A percentile compares a stretch with the other conserved stretches of the same genome.
Evolutionary conservation across 1,140 invertebrate genomes (phyloP).

Genomic region (Brachionus manjavacas): DNA sequence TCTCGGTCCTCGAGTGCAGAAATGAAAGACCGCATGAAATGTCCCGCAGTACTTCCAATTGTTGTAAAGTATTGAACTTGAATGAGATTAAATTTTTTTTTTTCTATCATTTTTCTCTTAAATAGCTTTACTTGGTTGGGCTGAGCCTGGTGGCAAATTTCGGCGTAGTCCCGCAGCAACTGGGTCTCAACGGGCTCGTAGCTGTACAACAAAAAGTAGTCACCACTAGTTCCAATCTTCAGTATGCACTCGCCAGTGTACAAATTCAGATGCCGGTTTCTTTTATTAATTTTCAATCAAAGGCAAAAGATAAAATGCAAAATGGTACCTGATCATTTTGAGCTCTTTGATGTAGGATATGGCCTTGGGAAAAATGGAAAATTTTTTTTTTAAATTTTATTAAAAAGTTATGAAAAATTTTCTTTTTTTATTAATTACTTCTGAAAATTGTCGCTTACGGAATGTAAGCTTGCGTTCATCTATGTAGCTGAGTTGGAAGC

Average conservation of each 20-base stretch:
- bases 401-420: neutral
- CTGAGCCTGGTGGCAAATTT: neutral
- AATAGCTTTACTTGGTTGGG: conserved; percentile 16
- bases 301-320: no score
- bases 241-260: conserved; percentile 22
- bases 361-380: neutral
- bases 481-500: conserved; percentile 26
- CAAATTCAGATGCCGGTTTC: conserved; percentile 29
- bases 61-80: neutral
- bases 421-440: conserved; percentile 4
- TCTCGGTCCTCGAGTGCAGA: neutral
- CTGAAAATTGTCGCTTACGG: neutral
- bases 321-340: conserved; percentile 32
- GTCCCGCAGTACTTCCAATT: conserved; percentile 15
- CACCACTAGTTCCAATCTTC: neutral
- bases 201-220: neutral
- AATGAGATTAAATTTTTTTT: neutral
- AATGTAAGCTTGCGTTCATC: conserved; percentile 34
- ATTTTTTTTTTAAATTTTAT: no score
- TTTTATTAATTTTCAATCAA: neutral
- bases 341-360: conserved; percentile 9
- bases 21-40: conserved; percentile 23
- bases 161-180: neutral
- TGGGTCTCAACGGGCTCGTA: conserved; percentile 2
- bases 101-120: neutral